Conservation (phyloP, 2,113 vertebrate species). For the Anhinga anhinga region DNA sequence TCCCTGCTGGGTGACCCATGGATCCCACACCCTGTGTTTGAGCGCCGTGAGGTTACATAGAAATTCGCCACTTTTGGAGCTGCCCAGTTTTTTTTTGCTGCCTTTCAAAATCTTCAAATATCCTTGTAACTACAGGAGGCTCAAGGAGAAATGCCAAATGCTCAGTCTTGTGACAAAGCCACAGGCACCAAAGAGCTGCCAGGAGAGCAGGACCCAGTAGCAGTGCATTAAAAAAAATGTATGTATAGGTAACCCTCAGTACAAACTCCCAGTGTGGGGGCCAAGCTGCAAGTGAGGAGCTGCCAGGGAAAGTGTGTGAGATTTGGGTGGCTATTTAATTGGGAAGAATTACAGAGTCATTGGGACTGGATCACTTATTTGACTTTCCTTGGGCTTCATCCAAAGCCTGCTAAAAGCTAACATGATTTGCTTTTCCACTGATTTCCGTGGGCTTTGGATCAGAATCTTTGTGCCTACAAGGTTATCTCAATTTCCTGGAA, state of each 20-base stretch:
- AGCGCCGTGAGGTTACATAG: fast-evolving
- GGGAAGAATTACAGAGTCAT: neutral
- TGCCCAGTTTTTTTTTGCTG: neutral
- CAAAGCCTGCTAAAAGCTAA: neutral
- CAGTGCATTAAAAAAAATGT: neutral
- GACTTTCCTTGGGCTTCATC: neutral
- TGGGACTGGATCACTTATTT: neutral
- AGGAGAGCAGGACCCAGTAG: neutral
- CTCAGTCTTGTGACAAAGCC: neutral
- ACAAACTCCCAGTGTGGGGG: neutral
- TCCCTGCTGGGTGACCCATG: fast-evolving
- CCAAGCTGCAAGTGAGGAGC: neutral
- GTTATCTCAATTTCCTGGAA: constrained; percentile 62
- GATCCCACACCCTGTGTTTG: neutral
- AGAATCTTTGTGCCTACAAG: constrained; percentile 18
- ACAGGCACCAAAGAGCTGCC: neutral
- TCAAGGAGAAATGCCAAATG: neutral
- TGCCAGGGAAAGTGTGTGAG: neutral
- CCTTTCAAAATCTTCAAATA: neutral
- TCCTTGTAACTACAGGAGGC: neutral
- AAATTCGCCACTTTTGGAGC: neutral
- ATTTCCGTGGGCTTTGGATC: constrained; percentile 7
- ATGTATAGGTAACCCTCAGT: neutral
- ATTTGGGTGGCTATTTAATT: neutral
- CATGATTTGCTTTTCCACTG: constrained; percentile 13